Evolutionary conservation across 1,140 invertebrate species (phyloP).

Genomic region (Megalopta genalis): DNA sequence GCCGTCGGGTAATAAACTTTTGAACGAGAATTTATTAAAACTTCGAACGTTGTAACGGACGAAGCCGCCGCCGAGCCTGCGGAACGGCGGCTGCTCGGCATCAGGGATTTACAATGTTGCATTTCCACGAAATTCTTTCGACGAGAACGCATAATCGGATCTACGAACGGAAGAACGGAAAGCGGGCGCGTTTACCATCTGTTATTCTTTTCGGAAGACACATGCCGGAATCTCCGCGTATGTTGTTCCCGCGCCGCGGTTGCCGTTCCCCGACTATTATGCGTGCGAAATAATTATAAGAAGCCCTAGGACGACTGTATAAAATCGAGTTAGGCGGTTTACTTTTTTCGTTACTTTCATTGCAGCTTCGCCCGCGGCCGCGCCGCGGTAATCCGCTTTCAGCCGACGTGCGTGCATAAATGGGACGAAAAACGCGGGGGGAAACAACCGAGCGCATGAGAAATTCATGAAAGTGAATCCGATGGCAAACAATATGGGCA

Average conservation of each 20-base stretch:
- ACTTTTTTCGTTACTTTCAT: background rate
- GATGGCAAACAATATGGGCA: background rate
- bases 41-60: background rate
- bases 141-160: background rate
- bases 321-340: slow-evolving; percentile 3
- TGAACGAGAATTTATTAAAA: slow-evolving; percentile 9
- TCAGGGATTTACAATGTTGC: background rate
- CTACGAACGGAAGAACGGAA: background rate
- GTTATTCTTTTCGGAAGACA: background rate
- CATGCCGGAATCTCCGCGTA: background rate
- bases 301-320: background rate
- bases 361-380: background rate
- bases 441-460: too few relatives aligned
- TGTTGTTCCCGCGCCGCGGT: background rate
- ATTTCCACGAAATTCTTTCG: background rate
- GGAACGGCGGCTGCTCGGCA: background rate
- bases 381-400: background rate
- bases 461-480: slow-evolving; percentile 1
- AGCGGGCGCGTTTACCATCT: background rate
- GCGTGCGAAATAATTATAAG: slow-evolving; percentile 20
- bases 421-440: background rate
- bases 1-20: background rate
- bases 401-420: background rate
- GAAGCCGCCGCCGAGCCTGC: background rate
- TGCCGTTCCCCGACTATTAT: background rate